Conservation (phyloP, 2,797 vertebrate species). For the Eulemur albifrons region DNA sequence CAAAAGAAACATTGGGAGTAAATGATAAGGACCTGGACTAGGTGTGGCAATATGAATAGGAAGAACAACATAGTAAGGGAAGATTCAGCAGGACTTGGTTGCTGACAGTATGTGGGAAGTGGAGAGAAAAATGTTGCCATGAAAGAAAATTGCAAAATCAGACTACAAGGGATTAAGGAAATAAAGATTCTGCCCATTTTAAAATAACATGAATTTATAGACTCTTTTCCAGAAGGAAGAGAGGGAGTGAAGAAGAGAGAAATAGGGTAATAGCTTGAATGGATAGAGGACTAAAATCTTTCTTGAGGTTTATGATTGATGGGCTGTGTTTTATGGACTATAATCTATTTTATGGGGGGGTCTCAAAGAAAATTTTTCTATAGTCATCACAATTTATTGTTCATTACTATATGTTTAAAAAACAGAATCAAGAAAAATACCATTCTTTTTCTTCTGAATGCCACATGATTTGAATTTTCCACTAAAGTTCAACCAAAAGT, state of each 20-base stretch:
- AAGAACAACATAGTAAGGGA: neutral
- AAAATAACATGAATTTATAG: neutral
- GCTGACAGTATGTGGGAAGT: neutral
- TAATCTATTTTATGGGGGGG: neutral
- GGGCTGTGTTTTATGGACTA: neutral
- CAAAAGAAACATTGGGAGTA: neutral
- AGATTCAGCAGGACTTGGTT: neutral
- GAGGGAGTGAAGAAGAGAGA: neutral
- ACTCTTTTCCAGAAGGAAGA: neutral
- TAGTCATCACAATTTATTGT: neutral
- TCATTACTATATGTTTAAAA: neutral
- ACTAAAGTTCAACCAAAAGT: slow-evolving; percentile 52
- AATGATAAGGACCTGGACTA: neutral
- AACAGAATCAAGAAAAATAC: neutral
- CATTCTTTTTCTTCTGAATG: neutral
- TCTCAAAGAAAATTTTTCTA: neutral
- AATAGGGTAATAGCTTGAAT: neutral
- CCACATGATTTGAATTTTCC: slow-evolving; percentile 54
- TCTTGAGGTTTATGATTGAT: neutral
- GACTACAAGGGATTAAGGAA: neutral
- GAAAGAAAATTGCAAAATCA: neutral
- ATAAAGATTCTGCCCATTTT: neutral
- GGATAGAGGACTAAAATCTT: neutral
- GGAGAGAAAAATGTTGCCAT: neutral
- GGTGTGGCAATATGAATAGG: neutral